Conservation (phyloP, 2,888 invertebrate genomes). For the Atrina japonica region DNA sequence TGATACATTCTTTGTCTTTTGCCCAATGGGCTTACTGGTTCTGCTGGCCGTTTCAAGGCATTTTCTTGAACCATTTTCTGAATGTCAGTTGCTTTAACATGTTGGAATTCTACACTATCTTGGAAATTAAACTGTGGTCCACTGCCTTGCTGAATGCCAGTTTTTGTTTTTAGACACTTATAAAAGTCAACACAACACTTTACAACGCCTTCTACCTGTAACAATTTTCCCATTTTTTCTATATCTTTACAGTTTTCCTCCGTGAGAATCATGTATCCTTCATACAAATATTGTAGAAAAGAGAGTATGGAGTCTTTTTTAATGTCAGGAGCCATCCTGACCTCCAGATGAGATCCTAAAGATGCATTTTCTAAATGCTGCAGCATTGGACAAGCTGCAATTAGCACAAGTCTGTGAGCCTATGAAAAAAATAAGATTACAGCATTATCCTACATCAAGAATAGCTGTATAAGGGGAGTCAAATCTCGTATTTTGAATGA, state of each 20-base stretch:
- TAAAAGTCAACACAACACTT: constrained; percentile 46
- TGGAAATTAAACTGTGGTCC: constrained; percentile 43
- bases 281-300: constrained; percentile 54
- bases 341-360: constrained; percentile 48
- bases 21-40: constrained; percentile 40
- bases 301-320: constrained; percentile 45
- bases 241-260: constrained; percentile 53
- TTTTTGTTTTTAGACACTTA: constrained; percentile 41
- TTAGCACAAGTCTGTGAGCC: constrained; percentile 53
- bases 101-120: constrained; percentile 49
- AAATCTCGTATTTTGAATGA: too few species aligned
- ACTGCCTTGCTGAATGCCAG: constrained; percentile 29
- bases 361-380: constrained; percentile 51
- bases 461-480: too few species aligned
- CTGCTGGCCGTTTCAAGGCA: constrained; percentile 28
- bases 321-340: constrained; percentile 50
- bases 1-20: constrained; percentile 33
- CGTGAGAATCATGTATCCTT: constrained; percentile 54
- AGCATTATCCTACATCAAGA: too few species aligned
- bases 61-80: constrained; percentile 39
- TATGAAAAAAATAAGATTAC: constrained; percentile 34
- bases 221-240: constrained; percentile 51
- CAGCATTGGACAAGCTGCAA: constrained; percentile 56
- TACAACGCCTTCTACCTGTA: constrained; percentile 51
- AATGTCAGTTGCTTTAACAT: constrained; percentile 47